Conservation (phyloP, 2,797 vertebrate species). For the Lacerta viridis region DNA sequence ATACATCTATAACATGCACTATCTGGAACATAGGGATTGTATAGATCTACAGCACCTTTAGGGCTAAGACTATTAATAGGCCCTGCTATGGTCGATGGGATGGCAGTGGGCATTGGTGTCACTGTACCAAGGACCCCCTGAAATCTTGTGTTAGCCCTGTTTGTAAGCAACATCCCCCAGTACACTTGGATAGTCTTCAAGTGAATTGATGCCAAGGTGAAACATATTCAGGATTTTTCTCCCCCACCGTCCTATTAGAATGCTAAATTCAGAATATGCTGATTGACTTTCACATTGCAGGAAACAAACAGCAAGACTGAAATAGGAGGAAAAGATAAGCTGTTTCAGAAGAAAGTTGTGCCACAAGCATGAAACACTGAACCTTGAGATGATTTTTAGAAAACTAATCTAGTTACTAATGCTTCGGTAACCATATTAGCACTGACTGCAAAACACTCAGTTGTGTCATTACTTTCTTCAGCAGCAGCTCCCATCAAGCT, state of each 20-base stretch:
- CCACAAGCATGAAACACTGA: slow-evolving; percentile 44
- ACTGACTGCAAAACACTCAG: slow-evolving; percentile 33
- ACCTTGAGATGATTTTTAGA: slow-evolving; percentile 29
- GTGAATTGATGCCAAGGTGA: slow-evolving; percentile 51
- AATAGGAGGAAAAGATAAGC: slow-evolving; percentile 20
- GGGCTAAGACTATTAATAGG: no score
- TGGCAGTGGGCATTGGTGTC: no score
- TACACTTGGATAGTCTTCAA: slow-evolving; percentile 10
- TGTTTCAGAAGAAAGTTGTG: slow-evolving; percentile 45
- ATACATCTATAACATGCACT: no score
- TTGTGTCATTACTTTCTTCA: slow-evolving; percentile 31
- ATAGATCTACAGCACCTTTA: no score
- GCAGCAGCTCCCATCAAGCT: slow-evolving; percentile 26
- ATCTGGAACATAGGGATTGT: no score
- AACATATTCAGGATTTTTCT: slow-evolving; percentile 18
- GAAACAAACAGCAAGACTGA: slow-evolving; percentile 35
- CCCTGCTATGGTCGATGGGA: no score
- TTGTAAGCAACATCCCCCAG: neutral
- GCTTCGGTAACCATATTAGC: slow-evolving; percentile 26
- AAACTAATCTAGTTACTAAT: slow-evolving; percentile 40
- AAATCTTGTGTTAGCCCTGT: no score
- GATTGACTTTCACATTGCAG: slow-evolving; percentile 22
- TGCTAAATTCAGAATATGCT: slow-evolving; percentile 49
- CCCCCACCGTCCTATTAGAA: slow-evolving; percentile 19
- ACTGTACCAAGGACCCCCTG: no score